Evolutionary conservation across 2,888 invertebrate genomes (phyloP).

Genomic region (Lepidonotus clava): DNA sequence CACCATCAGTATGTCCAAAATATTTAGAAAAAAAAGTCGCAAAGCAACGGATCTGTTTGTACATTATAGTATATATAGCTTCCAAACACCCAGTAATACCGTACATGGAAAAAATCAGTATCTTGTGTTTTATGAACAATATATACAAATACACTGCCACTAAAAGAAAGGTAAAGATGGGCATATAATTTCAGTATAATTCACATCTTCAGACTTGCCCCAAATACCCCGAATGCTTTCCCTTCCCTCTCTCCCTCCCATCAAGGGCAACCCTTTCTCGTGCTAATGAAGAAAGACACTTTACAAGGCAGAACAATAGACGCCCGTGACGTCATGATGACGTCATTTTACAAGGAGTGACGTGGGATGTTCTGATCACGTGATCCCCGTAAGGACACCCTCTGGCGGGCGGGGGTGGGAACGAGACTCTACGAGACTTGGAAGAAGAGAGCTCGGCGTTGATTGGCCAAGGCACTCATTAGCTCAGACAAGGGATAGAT

Average conservation of each 20-base stretch:
- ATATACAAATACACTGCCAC: constrained; percentile 25
- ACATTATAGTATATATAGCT: constrained; percentile 21
- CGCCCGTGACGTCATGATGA: neutral
- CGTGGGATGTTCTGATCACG: neutral
- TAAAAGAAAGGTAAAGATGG: neutral
- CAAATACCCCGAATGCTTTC: neutral
- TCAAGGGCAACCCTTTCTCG: neutral
- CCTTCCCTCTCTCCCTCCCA: neutral
- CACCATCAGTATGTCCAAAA: constrained; percentile 39
- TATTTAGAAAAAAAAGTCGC: neutral
- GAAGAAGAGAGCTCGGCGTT: too few relatives aligned
- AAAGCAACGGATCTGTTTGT: neutral
- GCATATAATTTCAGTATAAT: constrained; percentile 30
- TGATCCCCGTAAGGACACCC: neutral
- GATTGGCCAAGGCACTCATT: too few relatives aligned
- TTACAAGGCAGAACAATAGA: constrained; percentile 3
- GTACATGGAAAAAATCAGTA: neutral
- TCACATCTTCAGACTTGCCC: neutral
- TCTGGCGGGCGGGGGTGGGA: neutral
- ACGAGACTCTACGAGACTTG: constrained; percentile 12
- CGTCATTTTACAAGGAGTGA: neutral
- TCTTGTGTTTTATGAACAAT: constrained; percentile 31
- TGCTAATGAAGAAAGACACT: neutral
- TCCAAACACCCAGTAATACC: constrained; percentile 29
- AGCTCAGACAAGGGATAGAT: too few relatives aligned